These are phyloP conservation scores for Carterocephalus palaemon DNA, from an alignment of 2,888 invertebrate species.

Conservation along the genomic window DNA sequence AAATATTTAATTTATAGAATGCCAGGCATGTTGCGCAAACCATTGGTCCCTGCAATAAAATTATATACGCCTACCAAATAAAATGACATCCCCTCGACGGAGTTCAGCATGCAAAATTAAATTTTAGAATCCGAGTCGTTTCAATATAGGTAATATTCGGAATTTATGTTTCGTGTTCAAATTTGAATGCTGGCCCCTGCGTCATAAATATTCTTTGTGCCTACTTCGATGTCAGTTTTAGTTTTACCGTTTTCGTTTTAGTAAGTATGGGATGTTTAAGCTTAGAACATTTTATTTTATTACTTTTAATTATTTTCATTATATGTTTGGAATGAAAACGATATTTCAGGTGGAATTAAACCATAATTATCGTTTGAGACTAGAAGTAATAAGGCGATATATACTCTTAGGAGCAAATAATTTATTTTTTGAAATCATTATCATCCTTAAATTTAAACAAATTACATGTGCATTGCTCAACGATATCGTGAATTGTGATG, in stretches of 20 bases:
- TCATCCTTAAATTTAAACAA: no score
- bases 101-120: slow-evolving; percentile 77
- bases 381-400: no score
- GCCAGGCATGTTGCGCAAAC: slow-evolving; percentile 66
- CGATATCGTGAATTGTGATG: no score
- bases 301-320: not conserved
- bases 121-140: slow-evolving; percentile 73
- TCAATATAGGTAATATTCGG: slow-evolving; percentile 76
- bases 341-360: no score
- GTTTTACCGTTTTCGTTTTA: slow-evolving; percentile 8
- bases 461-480: no score
- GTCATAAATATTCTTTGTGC: slow-evolving; percentile 54
- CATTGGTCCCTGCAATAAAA: slow-evolving; percentile 76
- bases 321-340: no score
- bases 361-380: no score
- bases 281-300: no score
- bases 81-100: slow-evolving; percentile 51
- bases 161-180: slow-evolving; percentile 73
- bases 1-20: slow-evolving; percentile 39
- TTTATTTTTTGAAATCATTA: no score
- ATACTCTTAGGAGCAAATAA: no score
- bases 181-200: slow-evolving; percentile 59
- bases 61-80: slow-evolving; percentile 79
- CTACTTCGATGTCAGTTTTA: slow-evolving; percentile 32
- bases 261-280: no score